A percentile compares a stretch with the other conserved stretches of the same genome.
These are phyloP conservation scores for Heliothis subflexa DNA, from an alignment of 1,140 invertebrate species.

Conservation along the genomic window DNA sequence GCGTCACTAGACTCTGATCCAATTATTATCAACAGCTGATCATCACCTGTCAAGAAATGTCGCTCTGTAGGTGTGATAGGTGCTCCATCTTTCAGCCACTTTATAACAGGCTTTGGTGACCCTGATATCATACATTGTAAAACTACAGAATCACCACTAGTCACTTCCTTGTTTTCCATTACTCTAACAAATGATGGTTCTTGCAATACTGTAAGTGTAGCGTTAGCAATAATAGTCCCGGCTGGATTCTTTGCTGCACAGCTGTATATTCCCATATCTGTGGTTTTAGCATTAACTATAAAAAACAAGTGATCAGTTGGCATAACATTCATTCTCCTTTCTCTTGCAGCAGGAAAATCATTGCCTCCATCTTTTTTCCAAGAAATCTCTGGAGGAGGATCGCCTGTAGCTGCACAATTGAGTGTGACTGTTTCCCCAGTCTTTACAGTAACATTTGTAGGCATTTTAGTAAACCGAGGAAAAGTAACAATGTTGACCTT, in stretches of 20 bases:
- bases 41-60: slow-evolving; percentile 94
- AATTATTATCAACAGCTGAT: slow-evolving; percentile 95
- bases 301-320: slow-evolving; percentile 96
- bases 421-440: slow-evolving; percentile 95
- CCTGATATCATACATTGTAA: slow-evolving; percentile 95
- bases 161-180: slow-evolving; percentile 94
- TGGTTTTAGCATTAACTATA: slow-evolving; percentile 95
- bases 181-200: slow-evolving; percentile 94
- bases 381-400: slow-evolving; percentile 95
- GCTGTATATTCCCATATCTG: slow-evolving; percentile 96
- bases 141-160: slow-evolving; percentile 92
- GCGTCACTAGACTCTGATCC: slow-evolving; percentile 91
- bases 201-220: slow-evolving; percentile 95
- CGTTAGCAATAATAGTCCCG: slow-evolving; percentile 94
- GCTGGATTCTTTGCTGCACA: slow-evolving; percentile 97
- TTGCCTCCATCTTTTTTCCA: slow-evolving; percentile 98
- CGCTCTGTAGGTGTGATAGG: slow-evolving; percentile 90
- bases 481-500: slow-evolving; percentile 95
- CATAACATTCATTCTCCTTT: slow-evolving; percentile 97
- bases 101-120: slow-evolving; percentile 94
- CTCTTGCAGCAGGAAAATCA: slow-evolving; percentile 97
- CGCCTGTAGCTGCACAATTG: slow-evolving; percentile 96
- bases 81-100: slow-evolving; percentile 95
- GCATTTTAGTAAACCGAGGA: slow-evolving; percentile 95
- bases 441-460: slow-evolving; percentile 93